Conservation (phyloP, 2,113 vertebrate species). For the Archocentrus centrarchus region DNA sequence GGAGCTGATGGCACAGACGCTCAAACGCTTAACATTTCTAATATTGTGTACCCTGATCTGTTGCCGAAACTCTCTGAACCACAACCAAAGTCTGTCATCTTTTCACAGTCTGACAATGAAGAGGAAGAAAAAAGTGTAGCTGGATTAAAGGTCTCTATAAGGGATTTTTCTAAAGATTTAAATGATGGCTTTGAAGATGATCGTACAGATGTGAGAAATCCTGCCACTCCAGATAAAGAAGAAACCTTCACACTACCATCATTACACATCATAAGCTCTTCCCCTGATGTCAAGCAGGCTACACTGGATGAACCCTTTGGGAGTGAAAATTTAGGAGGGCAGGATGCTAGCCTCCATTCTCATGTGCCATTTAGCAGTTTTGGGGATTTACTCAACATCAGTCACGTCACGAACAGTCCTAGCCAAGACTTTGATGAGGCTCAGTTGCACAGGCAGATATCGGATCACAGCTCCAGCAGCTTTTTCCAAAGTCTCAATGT, state of each 20-base stretch:
- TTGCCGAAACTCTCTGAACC: background rate
- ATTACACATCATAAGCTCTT: slow-evolving; percentile 53
- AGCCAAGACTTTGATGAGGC: background rate
- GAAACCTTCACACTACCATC: slow-evolving; percentile 26
- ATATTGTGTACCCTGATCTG: background rate
- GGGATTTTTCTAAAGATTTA: background rate
- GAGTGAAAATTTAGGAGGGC: background rate
- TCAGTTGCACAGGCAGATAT: background rate
- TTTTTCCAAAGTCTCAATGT: slow-evolving; percentile 59
- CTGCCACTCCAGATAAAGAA: slow-evolving; percentile 11
- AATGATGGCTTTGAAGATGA: background rate
- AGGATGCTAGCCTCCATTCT: slow-evolving; percentile 20
- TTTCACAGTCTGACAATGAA: background rate
- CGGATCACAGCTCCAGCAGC: slow-evolving; percentile 42
- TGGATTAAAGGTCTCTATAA: background rate
- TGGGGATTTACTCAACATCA: background rate
- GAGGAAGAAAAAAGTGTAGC: background rate
- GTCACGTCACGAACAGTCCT: background rate
- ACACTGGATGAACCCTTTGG: background rate
- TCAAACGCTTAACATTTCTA: background rate
- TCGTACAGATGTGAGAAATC: background rate
- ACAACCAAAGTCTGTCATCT: background rate
- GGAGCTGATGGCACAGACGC: background rate
- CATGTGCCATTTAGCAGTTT: slow-evolving; percentile 65
- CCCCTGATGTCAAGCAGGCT: slow-evolving; percentile 27